phyloP scores from a whole-genome alignment of 2,888 invertebrate genomes.

The Tricholauxania praeusta region DNA sequence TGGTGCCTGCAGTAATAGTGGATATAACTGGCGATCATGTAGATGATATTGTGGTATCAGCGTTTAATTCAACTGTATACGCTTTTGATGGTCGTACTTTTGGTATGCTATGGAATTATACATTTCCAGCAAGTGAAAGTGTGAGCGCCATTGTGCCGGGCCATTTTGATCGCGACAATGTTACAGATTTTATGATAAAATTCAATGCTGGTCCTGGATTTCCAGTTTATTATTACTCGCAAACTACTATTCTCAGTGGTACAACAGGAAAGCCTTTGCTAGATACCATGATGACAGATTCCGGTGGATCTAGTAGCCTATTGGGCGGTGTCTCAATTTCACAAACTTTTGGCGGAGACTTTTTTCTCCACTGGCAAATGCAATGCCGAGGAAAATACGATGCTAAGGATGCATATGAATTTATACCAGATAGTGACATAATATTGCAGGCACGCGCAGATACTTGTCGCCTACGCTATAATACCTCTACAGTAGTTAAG shows the following conservation, averaged over 20 bases:
- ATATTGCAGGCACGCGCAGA: slow-evolving; percentile 70
- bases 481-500: slow-evolving; percentile 75
- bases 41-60: slow-evolving; percentile 79
- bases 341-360: slow-evolving; percentile 76
- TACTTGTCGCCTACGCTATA: slow-evolving; percentile 78
- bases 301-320: slow-evolving; percentile 66
- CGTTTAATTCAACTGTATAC: slow-evolving; percentile 78
- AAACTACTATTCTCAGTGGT: slow-evolving; percentile 68
- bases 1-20: slow-evolving; percentile 75
- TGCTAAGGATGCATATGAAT: slow-evolving; percentile 70
- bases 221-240: slow-evolving; percentile 80
- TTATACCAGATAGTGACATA: slow-evolving; percentile 68
- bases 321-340: slow-evolving; percentile 67
- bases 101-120: slow-evolving; percentile 79
- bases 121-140: slow-evolving; percentile 75
- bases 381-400: slow-evolving; percentile 70
- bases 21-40: slow-evolving; percentile 80
- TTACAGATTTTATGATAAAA: slow-evolving; percentile 84
- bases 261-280: slow-evolving; percentile 61
- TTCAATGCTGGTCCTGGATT: slow-evolving; percentile 77
- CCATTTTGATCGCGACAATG: slow-evolving; percentile 80
- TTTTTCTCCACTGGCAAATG: slow-evolving; percentile 83
- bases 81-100: slow-evolving; percentile 80
- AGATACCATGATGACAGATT: slow-evolving; percentile 66
- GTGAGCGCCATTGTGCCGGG: slow-evolving; percentile 83